A percentile compares a stretch with the other conserved stretches of the same genome.
Conservation (phyloP, 2,113 vertebrate species). For the Harpagus bidentatus region DNA sequence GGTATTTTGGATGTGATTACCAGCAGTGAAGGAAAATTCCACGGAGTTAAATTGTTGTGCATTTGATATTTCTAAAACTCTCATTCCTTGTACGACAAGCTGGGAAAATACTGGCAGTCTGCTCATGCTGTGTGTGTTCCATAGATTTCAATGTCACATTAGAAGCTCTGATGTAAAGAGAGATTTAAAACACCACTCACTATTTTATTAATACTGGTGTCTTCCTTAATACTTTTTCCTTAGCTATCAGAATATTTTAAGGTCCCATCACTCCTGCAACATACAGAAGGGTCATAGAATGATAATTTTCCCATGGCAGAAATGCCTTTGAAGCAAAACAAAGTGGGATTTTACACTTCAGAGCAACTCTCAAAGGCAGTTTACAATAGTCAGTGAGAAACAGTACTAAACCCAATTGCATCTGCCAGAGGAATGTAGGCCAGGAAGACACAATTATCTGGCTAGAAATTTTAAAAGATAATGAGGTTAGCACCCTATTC, state of each 20-base stretch:
- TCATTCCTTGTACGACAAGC: background rate
- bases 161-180: background rate
- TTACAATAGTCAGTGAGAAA: background rate
- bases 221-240: background rate
- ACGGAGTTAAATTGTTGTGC: background rate
- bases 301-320: background rate
- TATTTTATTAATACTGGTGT: background rate
- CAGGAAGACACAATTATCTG: background rate
- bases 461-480: background rate
- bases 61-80: background rate
- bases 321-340: conserved; percentile 22
- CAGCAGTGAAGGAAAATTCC: background rate
- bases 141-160: background rate
- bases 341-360: conserved; percentile 22
- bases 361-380: background rate
- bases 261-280: background rate
- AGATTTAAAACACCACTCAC: background rate
- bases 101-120: background rate
- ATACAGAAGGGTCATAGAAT: background rate
- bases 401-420: background rate
- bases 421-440: background rate
- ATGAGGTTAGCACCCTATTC: background rate
- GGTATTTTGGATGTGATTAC: background rate
- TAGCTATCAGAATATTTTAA: conserved; percentile 10
- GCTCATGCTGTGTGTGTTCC: background rate